A percentile compares a stretch with the other conserved stretches of the same genome.
phyloP scores from a whole-genome alignment of 2,113 vertebrate genomes.

The Toxotes jaculatrix region DNA sequence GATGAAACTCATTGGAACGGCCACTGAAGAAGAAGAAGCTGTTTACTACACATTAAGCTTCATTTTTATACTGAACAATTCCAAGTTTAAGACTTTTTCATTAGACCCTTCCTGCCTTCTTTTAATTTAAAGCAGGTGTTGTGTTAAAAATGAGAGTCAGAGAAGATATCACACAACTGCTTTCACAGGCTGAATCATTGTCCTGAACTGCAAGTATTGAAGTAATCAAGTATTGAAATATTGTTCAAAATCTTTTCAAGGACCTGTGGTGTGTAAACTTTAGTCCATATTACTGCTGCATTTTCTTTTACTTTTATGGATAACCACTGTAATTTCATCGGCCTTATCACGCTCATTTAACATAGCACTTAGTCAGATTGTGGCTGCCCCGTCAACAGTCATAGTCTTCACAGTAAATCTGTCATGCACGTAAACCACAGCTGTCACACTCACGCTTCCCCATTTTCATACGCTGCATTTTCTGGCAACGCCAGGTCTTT shows the following conservation, averaged over 20 bases:
- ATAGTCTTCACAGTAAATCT: slow-evolving; percentile 50
- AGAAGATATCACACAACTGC: not conserved
- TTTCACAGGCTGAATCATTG: not conserved
- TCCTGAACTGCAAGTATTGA: not conserved
- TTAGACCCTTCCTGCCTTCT: not conserved
- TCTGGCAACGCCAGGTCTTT: slow-evolving; percentile 27
- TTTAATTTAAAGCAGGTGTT: not conserved
- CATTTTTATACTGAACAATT: not conserved
- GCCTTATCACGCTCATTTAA: slow-evolving; percentile 46
- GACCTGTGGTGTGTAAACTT: slow-evolving; percentile 2
- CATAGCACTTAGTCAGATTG: slow-evolving; percentile 38
- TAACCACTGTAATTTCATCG: slow-evolving; percentile 35
- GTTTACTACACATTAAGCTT: not conserved
- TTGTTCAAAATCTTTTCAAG: not conserved
- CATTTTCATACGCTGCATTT: slow-evolving; percentile 44
- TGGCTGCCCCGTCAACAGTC: slow-evolving; percentile 11
- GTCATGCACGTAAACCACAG: slow-evolving; percentile 57
- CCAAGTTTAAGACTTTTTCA: not conserved
- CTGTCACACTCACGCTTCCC: slow-evolving; percentile 36
- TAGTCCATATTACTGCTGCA: slow-evolving; percentile 6
- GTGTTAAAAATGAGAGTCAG: too few relatives aligned
- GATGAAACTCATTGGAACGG: too few relatives aligned
- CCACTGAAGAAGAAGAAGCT: not conserved
- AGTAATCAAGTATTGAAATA: not conserved
- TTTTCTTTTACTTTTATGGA: slow-evolving; percentile 21